These are phyloP conservation scores for Lasioglossum baleicum DNA, from an alignment of 1,140 invertebrate species.

Conservation along the genomic window DNA sequence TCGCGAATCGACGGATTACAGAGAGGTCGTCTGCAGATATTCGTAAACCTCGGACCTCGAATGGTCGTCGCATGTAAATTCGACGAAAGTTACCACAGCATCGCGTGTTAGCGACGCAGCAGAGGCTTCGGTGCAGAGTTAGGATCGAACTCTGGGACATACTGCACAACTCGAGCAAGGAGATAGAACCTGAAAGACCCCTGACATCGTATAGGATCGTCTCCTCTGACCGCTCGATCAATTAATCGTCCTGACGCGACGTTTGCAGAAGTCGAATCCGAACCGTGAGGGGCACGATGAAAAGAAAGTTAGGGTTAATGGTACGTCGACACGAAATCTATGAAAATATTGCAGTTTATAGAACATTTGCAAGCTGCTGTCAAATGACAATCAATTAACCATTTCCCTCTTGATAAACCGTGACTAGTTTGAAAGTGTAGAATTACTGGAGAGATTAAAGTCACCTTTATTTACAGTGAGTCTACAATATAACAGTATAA, in stretches of 20 bases:
- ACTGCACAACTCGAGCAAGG: background rate
- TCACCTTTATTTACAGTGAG: too few relatives aligned
- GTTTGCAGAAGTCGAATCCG: background rate
- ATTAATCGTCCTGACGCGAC: constrained; percentile 51
- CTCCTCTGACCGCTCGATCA: constrained; percentile 38
- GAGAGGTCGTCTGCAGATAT: constrained; percentile 10
- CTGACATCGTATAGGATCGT: constrained; percentile 50
- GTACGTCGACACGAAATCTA: too few relatives aligned
- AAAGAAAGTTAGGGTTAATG: too few relatives aligned
- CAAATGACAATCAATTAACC: too few relatives aligned
- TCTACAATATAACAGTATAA: too few relatives aligned
- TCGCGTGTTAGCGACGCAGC: constrained; percentile 12
- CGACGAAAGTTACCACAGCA: constrained; percentile 51
- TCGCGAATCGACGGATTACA: constrained; percentile 36
- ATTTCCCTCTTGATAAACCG: too few relatives aligned
- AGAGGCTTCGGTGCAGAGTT: background rate
- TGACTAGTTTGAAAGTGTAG: too few relatives aligned
- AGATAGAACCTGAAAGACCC: constrained; percentile 38
- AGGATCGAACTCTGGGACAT: background rate
- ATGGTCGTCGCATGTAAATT: constrained; percentile 40
- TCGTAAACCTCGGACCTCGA: constrained; percentile 9
- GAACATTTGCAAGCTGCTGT: too few relatives aligned
- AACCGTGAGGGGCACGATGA: background rate
- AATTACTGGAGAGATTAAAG: too few relatives aligned
- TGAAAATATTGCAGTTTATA: too few relatives aligned